phyloP scores from a whole-genome alignment of 2,888 invertebrate genomes.

The Dimorphilus gyrociliatus region DNA sequence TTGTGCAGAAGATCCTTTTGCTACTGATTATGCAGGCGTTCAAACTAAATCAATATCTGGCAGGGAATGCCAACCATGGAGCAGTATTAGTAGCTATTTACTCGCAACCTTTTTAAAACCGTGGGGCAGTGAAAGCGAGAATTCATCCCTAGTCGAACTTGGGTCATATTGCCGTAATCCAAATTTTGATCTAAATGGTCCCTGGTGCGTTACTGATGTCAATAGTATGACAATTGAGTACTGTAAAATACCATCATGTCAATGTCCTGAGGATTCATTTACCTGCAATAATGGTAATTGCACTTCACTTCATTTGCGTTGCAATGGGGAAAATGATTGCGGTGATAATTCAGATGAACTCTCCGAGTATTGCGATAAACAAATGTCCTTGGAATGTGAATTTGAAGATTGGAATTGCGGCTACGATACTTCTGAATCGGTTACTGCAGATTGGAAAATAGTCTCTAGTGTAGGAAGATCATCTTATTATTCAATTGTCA shows the following conservation, averaged over 20 bases:
- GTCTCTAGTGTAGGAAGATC: too few species aligned
- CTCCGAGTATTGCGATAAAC: constrained; percentile 8
- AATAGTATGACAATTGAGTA: constrained; percentile 7
- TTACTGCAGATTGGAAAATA: too few species aligned
- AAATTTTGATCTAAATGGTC: constrained; percentile 8
- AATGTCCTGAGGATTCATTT: too few species aligned
- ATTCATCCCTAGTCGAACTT: too few species aligned
- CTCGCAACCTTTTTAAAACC: too few species aligned
- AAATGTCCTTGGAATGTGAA: too few species aligned
- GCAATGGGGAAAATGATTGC: constrained; percentile 9
- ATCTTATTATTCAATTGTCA: too few species aligned
- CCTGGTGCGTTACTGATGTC: constrained; percentile 10
- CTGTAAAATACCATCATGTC: constrained; percentile 7
- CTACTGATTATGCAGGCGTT: neutral
- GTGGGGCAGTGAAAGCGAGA: too few species aligned
- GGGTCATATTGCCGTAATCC: constrained; percentile 11
- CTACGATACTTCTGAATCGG: constrained; percentile 4
- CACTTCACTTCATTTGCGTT: too few species aligned
- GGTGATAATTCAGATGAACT: constrained; percentile 10
- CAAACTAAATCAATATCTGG: neutral
- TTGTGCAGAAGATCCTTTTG: neutral
- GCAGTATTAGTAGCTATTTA: neutral
- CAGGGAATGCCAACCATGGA: neutral
- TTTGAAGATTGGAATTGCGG: constrained; percentile 9
- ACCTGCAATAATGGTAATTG: too few species aligned